Conservation (phyloP, 2,797 vertebrate species). For the Huso huso region DNA sequence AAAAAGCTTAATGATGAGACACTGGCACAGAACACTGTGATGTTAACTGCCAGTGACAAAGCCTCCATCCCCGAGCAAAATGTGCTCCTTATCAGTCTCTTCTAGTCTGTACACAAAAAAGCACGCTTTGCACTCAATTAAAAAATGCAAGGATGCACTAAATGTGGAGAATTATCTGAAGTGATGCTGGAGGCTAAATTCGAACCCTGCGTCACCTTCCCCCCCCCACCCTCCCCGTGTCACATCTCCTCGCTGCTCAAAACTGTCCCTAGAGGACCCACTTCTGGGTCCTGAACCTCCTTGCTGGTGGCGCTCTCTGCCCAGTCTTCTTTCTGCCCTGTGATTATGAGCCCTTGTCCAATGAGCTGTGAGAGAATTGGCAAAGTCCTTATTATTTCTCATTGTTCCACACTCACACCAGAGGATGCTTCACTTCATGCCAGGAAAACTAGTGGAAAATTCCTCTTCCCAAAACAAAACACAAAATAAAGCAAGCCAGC, state of each 20-base stretch:
- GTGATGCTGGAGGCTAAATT: background rate
- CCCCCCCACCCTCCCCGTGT: too few species aligned
- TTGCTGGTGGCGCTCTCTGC: too few species aligned
- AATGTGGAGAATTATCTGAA: background rate
- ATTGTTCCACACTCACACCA: background rate
- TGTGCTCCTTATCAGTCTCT: constrained; percentile 27
- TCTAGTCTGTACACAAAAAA: background rate
- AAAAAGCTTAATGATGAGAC: constrained; percentile 41
- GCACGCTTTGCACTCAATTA: constrained; percentile 1
- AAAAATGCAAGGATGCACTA: background rate
- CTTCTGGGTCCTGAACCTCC: too few species aligned
- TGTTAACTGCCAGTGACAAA: constrained; percentile 49
- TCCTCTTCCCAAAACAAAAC: background rate
- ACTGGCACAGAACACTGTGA: constrained; percentile 36
- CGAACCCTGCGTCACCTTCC: too few species aligned
- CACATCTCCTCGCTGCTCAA: too few species aligned
- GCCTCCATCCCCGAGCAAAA: constrained; percentile 41
- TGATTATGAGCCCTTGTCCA: too few species aligned
- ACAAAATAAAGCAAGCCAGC: too few species aligned
- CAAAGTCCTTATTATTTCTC: too few species aligned
- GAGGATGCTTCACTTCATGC: background rate
- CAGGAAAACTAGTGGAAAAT: background rate
- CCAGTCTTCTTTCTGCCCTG: too few species aligned
- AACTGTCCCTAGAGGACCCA: too few species aligned
- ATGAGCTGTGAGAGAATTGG: too few species aligned